phyloP scores from a whole-genome alignment of 1,140 invertebrate species.

The Parapsyche elsis region DNA sequence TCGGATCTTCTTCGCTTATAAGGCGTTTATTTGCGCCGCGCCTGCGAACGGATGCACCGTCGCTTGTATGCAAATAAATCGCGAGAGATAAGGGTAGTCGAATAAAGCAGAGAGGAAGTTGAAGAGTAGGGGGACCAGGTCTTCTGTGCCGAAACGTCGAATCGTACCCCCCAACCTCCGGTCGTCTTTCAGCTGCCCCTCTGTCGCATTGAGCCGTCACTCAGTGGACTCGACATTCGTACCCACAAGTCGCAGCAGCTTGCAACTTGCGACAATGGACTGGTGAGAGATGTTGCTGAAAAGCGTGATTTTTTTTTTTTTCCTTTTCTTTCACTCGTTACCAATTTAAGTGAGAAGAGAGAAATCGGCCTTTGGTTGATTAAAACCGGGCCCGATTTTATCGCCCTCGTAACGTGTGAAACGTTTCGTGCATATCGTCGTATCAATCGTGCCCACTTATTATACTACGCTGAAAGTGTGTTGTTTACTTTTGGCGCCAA shows the following conservation, averaged over 20 bases:
- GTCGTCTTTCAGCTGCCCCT: constrained; percentile 37
- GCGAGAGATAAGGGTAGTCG: not conserved
- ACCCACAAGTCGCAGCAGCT: not conserved
- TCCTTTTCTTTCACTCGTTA: not conserved
- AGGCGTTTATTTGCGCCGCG: constrained; percentile 41
- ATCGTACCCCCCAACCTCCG: constrained; percentile 5
- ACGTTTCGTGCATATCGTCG: constrained; percentile 17
- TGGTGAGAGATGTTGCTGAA: too few species aligned
- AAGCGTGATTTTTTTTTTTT: not conserved
- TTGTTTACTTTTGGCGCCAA: too few species aligned
- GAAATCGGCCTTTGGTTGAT: not conserved
- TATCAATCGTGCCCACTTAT: constrained; percentile 3
- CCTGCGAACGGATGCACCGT: constrained; percentile 5
- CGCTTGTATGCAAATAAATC: constrained; percentile 45
- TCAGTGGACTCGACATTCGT: not conserved
- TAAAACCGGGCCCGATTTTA: not conserved
- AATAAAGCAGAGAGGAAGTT: too few species aligned
- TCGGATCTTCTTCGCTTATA: constrained; percentile 25
- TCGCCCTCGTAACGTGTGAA: not conserved
- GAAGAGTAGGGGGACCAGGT: too few species aligned
- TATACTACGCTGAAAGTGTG: too few species aligned
- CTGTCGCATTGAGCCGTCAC: constrained; percentile 41
- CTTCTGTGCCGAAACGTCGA: not conserved
- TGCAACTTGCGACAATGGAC: not conserved
- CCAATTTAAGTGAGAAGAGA: not conserved